Percentiles rank a stretch among this genome's conserved stretches.
Evolutionary conservation across 2,797 vertebrate species (phyloP).

Genomic region (Melopsittacus undulatus): DNA sequence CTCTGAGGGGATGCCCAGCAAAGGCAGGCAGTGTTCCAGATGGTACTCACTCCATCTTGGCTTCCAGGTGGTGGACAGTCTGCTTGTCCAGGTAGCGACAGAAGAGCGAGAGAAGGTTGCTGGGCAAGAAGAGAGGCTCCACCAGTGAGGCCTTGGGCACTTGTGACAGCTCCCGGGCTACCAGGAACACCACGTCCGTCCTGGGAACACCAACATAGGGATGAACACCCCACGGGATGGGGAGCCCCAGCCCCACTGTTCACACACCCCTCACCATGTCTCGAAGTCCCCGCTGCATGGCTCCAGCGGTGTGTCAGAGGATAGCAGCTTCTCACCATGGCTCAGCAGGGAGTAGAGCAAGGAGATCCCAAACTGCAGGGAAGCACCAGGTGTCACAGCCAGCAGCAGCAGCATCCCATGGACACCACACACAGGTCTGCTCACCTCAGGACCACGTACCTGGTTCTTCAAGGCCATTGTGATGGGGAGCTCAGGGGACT

Average conservation of each 20-base stretch:
- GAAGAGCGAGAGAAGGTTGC: constrained; percentile 93
- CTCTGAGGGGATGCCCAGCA: not conserved
- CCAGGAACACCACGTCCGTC: constrained; percentile 90
- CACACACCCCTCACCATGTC: constrained; percentile 78
- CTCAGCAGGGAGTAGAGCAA: constrained; percentile 92
- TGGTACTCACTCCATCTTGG: constrained; percentile 89
- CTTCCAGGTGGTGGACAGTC: constrained; percentile 87
- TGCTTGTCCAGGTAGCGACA: constrained; percentile 95
- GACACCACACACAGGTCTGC: accelerated
- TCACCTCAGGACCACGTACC: constrained; percentile 69
- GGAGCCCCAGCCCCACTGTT: accelerated
- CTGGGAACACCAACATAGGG: constrained; percentile 62
- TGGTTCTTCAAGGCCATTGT: constrained; percentile 90
- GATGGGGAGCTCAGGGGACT: constrained; percentile 74
- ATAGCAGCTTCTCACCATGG: constrained; percentile 88
- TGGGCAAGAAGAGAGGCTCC: constrained; percentile 90
- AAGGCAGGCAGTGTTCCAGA: not conserved
- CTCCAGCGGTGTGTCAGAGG: constrained; percentile 82
- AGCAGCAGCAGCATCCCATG: accelerated
- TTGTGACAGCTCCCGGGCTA: constrained; percentile 88
- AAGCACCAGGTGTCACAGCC: not conserved
- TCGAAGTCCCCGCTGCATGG: constrained; percentile 84
- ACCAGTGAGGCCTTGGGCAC: constrained; percentile 81
- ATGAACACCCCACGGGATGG: accelerated
- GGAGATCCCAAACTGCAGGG: constrained; percentile 90